Evolutionary conservation across 1,140 invertebrate species (phyloP), one percentile per base, ranked within the genome.

Genomic region (Monochamus saltuarius): DNA sequence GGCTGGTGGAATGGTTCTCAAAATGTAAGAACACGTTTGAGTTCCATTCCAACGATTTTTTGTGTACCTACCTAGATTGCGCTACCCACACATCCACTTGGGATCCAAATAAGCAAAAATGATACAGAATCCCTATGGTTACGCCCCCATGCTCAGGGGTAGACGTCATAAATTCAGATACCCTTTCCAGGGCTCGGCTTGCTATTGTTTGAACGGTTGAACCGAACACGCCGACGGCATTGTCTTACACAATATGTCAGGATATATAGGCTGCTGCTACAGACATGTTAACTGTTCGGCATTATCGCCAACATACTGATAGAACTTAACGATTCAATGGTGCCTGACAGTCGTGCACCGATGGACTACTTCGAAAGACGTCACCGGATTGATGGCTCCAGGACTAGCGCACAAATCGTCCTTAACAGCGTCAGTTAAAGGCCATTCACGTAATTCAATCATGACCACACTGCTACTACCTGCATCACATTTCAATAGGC

Each of bases 241-340:
- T 62, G 61, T 62, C 61, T 57, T 62, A 62, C 49, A 62, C 61
- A 62, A 57, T 62, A 54, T 62, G 55, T 62, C 56, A 53, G 55
- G 58, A 62, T 62, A 62, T 62, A 62, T 62, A 50, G 61, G 43
- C 61, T 35, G 40, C 61, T 62, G 61, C 36, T 13, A 49, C 14
- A 17, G 61, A 62, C 61, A 54, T 58, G 49, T 58, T 62, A 62
- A 62, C 61, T 62, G 61, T 62, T 52, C 55, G 49, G 47, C 52
- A 61, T 61, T 49, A 55, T n/a, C 43, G 35, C 46, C 47, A 22
- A 59, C 22, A 46, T 22, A 42, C 29, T 17, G 29, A 43, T 40
- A 47, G 45, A 47, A 47, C 45, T 47, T 19, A 47, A 19, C 45
- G 45, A 17, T 47, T 47, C 45, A 47, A 47, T 47, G 45, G 45